Conservation (phyloP, 2,888 invertebrate species). For the Exephanes ischioxanthus region DNA sequence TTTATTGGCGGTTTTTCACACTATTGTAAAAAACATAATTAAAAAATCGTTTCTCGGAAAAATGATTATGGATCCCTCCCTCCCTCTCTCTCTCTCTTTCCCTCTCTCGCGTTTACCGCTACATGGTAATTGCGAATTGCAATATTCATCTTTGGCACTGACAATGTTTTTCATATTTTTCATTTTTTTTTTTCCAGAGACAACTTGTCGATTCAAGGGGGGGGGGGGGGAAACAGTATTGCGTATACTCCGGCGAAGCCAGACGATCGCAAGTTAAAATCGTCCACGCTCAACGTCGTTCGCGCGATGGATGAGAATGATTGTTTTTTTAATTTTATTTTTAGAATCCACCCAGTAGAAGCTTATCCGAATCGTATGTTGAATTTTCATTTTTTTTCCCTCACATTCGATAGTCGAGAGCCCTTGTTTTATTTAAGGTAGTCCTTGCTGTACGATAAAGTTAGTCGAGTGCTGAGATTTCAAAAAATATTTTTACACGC, state of each 20-base stretch:
- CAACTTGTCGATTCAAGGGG: neutral
- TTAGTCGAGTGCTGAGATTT: neutral
- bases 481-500: neutral
- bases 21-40: conserved; percentile 12
- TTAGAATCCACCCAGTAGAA: neutral
- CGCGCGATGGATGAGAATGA: neutral
- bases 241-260: neutral
- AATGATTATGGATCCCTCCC: conserved; percentile 38
- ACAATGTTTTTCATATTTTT: conserved; percentile 44
- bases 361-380: neutral
- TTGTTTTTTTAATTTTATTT: neutral
- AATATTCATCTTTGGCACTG: conserved; percentile 71
- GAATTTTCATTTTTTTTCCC: conserved; percentile 1
- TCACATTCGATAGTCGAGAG: neutral
- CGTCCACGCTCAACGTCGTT: neutral
- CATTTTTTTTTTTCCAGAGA: conserved; percentile 12
- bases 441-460: neutral
- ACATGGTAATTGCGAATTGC: conserved; percentile 41
- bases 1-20: conserved; percentile 25
- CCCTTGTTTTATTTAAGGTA: neutral
- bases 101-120: conserved; percentile 10
- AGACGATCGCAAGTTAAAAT: neutral
- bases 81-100: neutral
- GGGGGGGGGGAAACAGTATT: neutral
- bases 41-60: conserved; percentile 31